phyloP scores from a whole-genome alignment of 1,140 invertebrate species.

The Drosophila bipectinata region DNA sequence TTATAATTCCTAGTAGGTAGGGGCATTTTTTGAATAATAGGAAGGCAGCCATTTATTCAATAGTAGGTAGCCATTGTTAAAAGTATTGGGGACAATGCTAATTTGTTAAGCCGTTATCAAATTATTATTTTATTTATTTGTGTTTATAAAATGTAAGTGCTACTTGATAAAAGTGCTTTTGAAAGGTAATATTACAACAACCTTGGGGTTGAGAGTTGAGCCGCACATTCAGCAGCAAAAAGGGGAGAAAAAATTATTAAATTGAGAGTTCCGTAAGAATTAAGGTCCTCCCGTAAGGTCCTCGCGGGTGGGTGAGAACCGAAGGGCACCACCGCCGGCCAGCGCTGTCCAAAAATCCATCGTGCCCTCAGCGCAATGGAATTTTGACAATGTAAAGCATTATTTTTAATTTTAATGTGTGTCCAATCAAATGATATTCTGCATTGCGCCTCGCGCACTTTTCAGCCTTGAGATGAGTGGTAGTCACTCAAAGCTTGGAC shows the following conservation, averaged over 20 bases:
- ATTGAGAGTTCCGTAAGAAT: slow-evolving; percentile 74
- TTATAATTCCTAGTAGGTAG: too few species aligned
- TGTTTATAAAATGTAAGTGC: slow-evolving; percentile 36
- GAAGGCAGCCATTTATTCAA: too few species aligned
- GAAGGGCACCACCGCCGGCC: slow-evolving; percentile 77
- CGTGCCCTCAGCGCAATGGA: slow-evolving; percentile 72
- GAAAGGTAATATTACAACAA: slow-evolving; percentile 79
- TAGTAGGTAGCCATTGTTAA: too few species aligned
- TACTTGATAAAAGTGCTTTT: slow-evolving; percentile 83
- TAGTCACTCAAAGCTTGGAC: slow-evolving; percentile 86
- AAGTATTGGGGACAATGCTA: too few species aligned
- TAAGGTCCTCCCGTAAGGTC: too few species aligned
- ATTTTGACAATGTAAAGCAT: slow-evolving; percentile 35
- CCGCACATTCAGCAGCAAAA: slow-evolving; percentile 72
- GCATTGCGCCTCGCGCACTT: slow-evolving; percentile 71
- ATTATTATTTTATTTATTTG: slow-evolving; percentile 17
- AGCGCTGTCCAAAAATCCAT: slow-evolving; percentile 79
- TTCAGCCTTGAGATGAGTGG: slow-evolving; percentile 23
- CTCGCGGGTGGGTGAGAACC: slow-evolving; percentile 20
- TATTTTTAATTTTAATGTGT: slow-evolving; percentile 5
- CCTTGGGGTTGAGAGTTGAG: slow-evolving; percentile 53
- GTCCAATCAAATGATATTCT: slow-evolving; percentile 32
- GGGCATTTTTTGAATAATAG: too few species aligned
- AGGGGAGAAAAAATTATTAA: slow-evolving; percentile 77
- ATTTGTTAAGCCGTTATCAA: too few species aligned